These are phyloP conservation scores for Ctenochaetus hawaiiensis DNA, from an alignment of 2,797 vertebrate species.

Conservation along the genomic window DNA sequence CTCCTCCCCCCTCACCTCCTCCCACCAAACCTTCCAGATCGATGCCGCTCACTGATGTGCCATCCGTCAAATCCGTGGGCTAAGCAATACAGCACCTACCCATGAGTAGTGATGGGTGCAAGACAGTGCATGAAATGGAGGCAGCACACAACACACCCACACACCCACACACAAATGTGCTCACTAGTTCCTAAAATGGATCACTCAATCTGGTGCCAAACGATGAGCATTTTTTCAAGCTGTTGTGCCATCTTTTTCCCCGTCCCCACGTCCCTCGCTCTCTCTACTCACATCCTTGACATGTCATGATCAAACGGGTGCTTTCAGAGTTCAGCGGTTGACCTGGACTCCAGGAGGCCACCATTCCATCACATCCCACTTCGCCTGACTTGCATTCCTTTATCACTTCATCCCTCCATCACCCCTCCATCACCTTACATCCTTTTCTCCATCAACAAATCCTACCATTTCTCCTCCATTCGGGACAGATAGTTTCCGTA, in stretches of 20 bases:
- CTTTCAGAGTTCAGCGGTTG: slow-evolving; percentile 79
- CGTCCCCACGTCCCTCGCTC: slow-evolving; percentile 18
- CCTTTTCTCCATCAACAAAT: slow-evolving; percentile 72
- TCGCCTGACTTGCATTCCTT: slow-evolving; percentile 62
- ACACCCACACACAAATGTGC: slow-evolving; percentile 30
- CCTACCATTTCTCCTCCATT: slow-evolving; percentile 67
- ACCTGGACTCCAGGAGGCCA: slow-evolving; percentile 73
- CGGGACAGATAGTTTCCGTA: slow-evolving; percentile 65
- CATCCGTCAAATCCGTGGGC: slow-evolving; percentile 80
- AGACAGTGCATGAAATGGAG: slow-evolving; percentile 76
- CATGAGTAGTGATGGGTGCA: slow-evolving; percentile 72
- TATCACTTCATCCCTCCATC: slow-evolving; percentile 70
- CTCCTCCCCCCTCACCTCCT: slow-evolving; percentile 13
- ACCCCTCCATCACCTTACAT: slow-evolving; percentile 70
- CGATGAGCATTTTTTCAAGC: slow-evolving; percentile 60
- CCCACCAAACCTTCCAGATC: slow-evolving; percentile 73
- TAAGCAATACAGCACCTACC: slow-evolving; percentile 78
- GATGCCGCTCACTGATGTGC: slow-evolving; percentile 79
- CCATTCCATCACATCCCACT: slow-evolving; percentile 72
- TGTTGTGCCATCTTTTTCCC: slow-evolving; percentile 66
- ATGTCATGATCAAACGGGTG: slow-evolving; percentile 81
- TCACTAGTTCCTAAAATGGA: slow-evolving; percentile 67
- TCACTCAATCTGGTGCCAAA: slow-evolving; percentile 77
- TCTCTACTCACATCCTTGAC: slow-evolving; percentile 76
- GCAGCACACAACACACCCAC: slow-evolving; percentile 37